Conservation (phyloP, 2,113 vertebrate genomes). For the Sterrhoptilus dennistouni region DNA sequence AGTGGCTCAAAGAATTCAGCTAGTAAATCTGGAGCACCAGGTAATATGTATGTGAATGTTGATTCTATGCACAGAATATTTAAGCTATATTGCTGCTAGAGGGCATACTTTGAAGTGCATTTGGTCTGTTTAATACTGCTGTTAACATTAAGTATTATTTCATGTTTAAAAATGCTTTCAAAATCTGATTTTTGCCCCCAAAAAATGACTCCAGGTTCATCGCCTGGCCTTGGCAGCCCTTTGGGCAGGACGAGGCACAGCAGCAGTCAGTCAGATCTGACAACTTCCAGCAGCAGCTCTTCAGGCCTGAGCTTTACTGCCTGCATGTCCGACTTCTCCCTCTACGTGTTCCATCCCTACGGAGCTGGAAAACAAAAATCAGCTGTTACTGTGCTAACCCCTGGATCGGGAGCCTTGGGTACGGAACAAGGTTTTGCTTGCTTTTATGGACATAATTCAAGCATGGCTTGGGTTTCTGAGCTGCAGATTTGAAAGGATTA, state of each 20-base stretch:
- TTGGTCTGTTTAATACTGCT: neutral
- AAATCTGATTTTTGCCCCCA: neutral
- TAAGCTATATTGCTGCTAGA: neutral
- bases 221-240: slow-evolving; percentile 87
- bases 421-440: neutral
- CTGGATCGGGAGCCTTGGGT: slow-evolving; percentile 89
- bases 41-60: slow-evolving; percentile 42
- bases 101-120: neutral
- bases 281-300: slow-evolving; percentile 85
- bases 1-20: slow-evolving; percentile 77
- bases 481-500: neutral
- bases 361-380: slow-evolving; percentile 96
- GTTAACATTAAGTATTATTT: neutral
- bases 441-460: neutral
- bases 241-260: slow-evolving; percentile 91
- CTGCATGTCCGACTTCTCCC: slow-evolving; percentile 98
- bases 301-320: slow-evolving; percentile 97
- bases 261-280: slow-evolving; percentile 95
- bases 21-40: slow-evolving; percentile 80
- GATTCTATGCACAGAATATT: neutral
- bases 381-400: slow-evolving; percentile 85
- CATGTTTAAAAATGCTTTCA: neutral
- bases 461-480: neutral
- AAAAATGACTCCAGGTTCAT: slow-evolving; percentile 75
- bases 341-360: slow-evolving; percentile 97